A percentile compares a stretch with the other conserved stretches of the same genome.
phyloP scores from a whole-genome alignment of 2,888 invertebrate species.

The Conus canariensis region DNA sequence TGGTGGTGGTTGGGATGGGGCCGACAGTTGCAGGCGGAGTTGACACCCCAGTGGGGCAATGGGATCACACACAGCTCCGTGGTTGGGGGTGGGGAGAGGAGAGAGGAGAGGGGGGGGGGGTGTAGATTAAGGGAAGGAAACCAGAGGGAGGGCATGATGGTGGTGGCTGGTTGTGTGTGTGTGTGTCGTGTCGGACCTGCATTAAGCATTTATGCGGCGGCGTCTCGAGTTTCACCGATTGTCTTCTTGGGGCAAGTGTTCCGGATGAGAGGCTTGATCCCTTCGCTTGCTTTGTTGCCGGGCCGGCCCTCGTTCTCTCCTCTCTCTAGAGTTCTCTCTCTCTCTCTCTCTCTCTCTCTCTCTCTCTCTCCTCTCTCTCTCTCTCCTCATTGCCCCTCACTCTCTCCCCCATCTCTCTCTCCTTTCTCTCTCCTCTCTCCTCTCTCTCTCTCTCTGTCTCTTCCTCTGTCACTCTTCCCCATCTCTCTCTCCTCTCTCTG shows the following conservation, averaged over 20 bases:
- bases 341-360: not conserved
- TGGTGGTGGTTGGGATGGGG: not conserved
- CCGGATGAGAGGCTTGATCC: conserved; percentile 5
- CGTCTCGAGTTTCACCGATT: not conserved
- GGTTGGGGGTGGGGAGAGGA: not conserved
- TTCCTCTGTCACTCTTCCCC: not conserved
- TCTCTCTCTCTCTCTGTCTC: not conserved
- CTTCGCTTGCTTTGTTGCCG: not conserved
- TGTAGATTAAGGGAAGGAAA: not conserved
- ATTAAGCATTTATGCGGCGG: not conserved
- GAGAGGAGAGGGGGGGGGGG: not conserved
- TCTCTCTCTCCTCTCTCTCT: not conserved
- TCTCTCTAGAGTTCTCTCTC: not conserved
- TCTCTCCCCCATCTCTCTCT: not conserved
- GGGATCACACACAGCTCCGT: no score
- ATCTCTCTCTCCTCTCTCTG: not conserved
- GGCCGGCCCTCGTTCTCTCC: not conserved
- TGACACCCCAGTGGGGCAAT: no score
- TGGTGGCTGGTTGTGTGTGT: not conserved
- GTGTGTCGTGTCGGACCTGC: not conserved
- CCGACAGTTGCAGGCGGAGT: no score
- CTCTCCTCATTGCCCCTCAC: conserved; percentile 13
- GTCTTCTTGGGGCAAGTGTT: conserved; percentile 9
- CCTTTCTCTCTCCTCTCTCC: not conserved
- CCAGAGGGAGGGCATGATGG: not conserved